Evolutionary conservation across 1,140 invertebrate genomes (phyloP).

Genomic region (Coboldia fuscipes): DNA sequence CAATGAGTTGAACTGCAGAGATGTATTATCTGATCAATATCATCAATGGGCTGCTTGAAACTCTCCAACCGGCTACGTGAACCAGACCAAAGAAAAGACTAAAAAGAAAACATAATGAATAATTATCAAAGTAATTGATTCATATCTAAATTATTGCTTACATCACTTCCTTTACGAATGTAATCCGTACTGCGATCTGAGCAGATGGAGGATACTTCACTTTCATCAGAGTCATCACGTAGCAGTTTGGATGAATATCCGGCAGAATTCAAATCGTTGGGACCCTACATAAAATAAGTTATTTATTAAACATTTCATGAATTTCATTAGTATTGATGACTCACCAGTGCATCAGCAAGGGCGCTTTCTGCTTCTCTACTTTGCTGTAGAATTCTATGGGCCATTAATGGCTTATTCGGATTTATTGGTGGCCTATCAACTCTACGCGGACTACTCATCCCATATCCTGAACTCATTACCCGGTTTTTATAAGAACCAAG

Average conservation of each 20-base stretch:
- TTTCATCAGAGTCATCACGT: slow-evolving; percentile 60
- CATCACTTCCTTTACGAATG: slow-evolving; percentile 54
- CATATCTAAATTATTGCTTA: slow-evolving; percentile 25
- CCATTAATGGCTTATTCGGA: slow-evolving; percentile 37
- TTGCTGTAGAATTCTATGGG: slow-evolving; percentile 65
- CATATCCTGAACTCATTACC: background rate
- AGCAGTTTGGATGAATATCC: slow-evolving; percentile 20
- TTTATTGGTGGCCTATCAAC: slow-evolving; percentile 27
- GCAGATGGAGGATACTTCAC: slow-evolving; percentile 86
- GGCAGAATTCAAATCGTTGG: slow-evolving; percentile 9
- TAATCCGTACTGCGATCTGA: slow-evolving; percentile 80
- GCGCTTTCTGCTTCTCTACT: slow-evolving; percentile 74
- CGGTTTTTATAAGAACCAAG: too few relatives aligned
- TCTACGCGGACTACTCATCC: slow-evolving; percentile 19
- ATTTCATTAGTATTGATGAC: background rate
- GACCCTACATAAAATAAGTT: slow-evolving; percentile 3
- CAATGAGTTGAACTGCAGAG: slow-evolving; percentile 73
- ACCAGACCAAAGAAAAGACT: slow-evolving; percentile 60
- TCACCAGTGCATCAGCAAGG: slow-evolving; percentile 48
- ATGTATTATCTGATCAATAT: slow-evolving; percentile 73
- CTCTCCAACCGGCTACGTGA: slow-evolving; percentile 51
- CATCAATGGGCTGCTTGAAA: slow-evolving; percentile 30
- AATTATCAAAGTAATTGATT: background rate
- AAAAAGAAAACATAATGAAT: slow-evolving; percentile 9
- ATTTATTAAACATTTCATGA: background rate